phyloP scores from a whole-genome alignment of 2,113 vertebrate genomes.

The Cynopterus brachyotis region DNA sequence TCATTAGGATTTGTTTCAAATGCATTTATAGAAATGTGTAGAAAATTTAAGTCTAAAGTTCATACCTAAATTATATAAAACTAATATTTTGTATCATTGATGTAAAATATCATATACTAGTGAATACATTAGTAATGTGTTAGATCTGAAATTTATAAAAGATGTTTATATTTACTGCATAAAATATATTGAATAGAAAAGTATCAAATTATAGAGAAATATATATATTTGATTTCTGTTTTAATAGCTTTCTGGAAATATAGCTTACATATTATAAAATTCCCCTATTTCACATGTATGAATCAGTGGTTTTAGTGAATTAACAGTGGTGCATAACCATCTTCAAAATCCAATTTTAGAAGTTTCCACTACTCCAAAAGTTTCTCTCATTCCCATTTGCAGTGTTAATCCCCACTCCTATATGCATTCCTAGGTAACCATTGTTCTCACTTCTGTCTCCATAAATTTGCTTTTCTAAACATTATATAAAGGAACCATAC shows the following conservation, averaged over 20 bases:
- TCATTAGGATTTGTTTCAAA: neutral
- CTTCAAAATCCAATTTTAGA: neutral
- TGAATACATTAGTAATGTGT: neutral
- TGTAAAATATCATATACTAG: neutral
- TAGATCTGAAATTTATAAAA: neutral
- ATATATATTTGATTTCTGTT: neutral
- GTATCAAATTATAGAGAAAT: neutral
- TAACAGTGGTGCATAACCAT: neutral
- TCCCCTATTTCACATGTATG: neutral
- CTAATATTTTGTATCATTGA: neutral
- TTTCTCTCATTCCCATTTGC: neutral
- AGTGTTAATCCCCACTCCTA: neutral
- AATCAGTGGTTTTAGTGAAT: neutral
- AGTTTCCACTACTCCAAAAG: neutral
- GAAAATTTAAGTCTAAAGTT: neutral
- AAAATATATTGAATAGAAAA: neutral
- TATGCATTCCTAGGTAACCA: neutral
- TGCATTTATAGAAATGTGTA: neutral
- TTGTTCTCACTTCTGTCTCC: neutral
- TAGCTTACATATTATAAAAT: neutral
- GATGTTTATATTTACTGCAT: neutral
- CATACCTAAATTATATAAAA: neutral
- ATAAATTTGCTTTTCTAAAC: neutral
- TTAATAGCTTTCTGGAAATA: neutral
- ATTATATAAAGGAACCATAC: neutral